Conservation (phyloP, 2,888 invertebrate species). For the Margaritifera margaritifera region DNA sequence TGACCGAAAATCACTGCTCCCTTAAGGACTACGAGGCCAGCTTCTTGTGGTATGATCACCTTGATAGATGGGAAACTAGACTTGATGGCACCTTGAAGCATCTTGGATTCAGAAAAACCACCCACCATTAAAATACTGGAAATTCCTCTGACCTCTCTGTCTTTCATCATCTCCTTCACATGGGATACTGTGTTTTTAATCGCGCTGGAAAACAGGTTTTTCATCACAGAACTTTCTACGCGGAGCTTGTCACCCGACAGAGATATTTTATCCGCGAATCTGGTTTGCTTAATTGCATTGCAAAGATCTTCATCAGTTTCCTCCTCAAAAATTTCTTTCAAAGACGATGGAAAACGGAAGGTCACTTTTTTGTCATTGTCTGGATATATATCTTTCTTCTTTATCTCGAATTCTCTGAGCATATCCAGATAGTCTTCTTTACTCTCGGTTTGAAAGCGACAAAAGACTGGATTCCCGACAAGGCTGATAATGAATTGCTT, state of each 20-base stretch:
- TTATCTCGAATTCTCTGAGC: constrained; percentile 9
- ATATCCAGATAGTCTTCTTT: constrained; percentile 3
- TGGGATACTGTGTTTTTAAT: constrained; percentile 15
- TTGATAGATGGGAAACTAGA: constrained; percentile 14
- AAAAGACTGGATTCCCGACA: not conserved
- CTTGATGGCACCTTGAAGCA: constrained; percentile 15
- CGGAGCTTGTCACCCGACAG: constrained; percentile 21
- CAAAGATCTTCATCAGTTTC: constrained; percentile 16
- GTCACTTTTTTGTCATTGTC: not conserved
- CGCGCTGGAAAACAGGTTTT: constrained; percentile 14
- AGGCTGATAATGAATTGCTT: not conserved
- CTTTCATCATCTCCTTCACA: constrained; percentile 11
- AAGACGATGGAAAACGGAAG: constrained; percentile 14
- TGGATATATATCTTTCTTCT: not conserved
- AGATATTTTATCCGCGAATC: constrained; percentile 11
- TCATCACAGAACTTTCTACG: constrained; percentile 7
- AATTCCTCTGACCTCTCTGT: constrained; percentile 6
- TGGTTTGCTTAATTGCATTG: constrained; percentile 9
- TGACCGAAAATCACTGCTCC: constrained; percentile 31
- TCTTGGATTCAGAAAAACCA: constrained; percentile 29
- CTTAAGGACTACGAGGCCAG: constrained; percentile 26
- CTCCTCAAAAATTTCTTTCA: constrained; percentile 21
- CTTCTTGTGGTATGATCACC: constrained; percentile 24
- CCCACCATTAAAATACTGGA: constrained; percentile 29
- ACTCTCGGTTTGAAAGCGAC: not conserved